Evolutionary conservation across 2,113 vertebrate genomes (phyloP), one percentile per base, ranked within the genome.

Genomic region (Cyanistes caeruleus): DNA sequence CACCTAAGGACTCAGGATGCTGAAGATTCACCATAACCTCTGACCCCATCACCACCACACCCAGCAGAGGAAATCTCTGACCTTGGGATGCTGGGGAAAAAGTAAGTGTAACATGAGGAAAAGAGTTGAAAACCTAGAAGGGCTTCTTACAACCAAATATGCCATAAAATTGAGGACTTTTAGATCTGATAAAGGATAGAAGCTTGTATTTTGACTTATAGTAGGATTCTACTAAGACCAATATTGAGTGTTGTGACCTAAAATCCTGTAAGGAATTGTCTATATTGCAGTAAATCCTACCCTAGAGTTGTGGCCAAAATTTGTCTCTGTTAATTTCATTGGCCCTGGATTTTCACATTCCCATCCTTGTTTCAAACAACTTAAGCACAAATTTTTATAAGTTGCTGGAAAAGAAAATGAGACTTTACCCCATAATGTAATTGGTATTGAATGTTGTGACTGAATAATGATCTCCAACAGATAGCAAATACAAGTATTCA

Each of bases 401-500:
- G 78, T 68, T 67, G 11, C 60, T 96, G 55, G 69, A 97, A 93
- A 95, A 22, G 14, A 92, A 93, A 86, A 94, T 16, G 19, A 87
- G 68, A 96, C 92, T 92, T 95, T 87, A 86, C 39, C 28, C n/a
- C 37, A 18, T 82, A 93, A 96, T 70, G 25, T 68, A 78, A 85
- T 46, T 73, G 93, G 44, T 96, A 96, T 77, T 94, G 64, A 94
- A 87, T 72, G 30, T 52, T 94, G 58, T 69, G 72, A 74, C 44
- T 90, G 91, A 72, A 94, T 95, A 97, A 97, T 90, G 80, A 95
- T 86, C 82, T 96, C 97, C 96, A 80, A 90, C 87, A 87, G 94
- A 95, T 44, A 94, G 55, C 0, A 3, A 96, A 98, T 95, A 93
- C 86, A 97, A 97, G 89, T 89, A 95, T 58, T 83, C 58, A 93